Base-by-base conservation (phyloP, 2,888 invertebrate species). In the Lasiommata megera region DNA sequence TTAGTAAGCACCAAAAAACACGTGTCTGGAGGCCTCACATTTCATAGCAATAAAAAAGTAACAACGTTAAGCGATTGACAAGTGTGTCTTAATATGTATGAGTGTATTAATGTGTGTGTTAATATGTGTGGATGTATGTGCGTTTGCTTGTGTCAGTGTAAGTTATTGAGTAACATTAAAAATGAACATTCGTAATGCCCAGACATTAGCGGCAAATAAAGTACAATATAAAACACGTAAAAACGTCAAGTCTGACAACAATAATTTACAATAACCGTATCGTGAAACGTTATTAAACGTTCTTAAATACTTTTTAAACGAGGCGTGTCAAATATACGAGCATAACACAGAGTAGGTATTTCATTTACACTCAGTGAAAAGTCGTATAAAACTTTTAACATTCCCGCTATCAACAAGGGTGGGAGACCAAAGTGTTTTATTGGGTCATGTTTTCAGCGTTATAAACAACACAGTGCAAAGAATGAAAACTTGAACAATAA, bases 381-480 rank as follows among this genome's bases (percentile, higher is more conserved):
- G n/a, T 44, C 31, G 17, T 47, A 46, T 56, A 12, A 18, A 53
- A 36, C 29, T 50, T 44, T 51, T 11, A 51, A 51, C 54, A 40
- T 23, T 41, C 9, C n/a, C n/a, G 23, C 36, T 37, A 51, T 37
- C 34, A 38, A 29, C 34, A 38, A 29, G 11, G 17, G 29, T 52
- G 48, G 58, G 14, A 48, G 17, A 18, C 43, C 53, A 48, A 54
- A 36, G 52, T 48, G 55, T 53, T 61, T 56, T 53, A 48, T 56
- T 58, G 37, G 31, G 29, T 51, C 51, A 40, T 47, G 47, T 52
- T 52, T 11, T 29, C 40, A 41, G 52, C 17, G 44, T 54, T 43
- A 56, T 53, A 53, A 60, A 48, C 23, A 37, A 56, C 43, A 56
- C 43, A 56, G 48, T 48, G 43, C 31, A 37, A 54, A 50, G 56